Conservation (phyloP, 37 sponge, comb jelly and placozoan genomes). For the Agelas oroides region DNA sequence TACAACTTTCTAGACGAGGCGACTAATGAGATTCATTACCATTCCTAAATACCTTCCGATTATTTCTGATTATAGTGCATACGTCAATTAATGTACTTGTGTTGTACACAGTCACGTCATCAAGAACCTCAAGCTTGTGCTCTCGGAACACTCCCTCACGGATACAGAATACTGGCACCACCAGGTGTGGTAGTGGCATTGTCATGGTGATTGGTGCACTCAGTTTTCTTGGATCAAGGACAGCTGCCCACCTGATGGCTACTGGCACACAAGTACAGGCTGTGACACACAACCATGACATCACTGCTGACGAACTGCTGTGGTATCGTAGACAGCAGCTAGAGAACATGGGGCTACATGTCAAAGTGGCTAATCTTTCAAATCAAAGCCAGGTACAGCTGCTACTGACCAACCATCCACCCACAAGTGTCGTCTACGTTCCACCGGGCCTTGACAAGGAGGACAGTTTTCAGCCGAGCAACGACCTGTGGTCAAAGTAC, state of each 20-base stretch:
- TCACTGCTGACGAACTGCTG: constrained; percentile 14
- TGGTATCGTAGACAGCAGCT: constrained; percentile 63
- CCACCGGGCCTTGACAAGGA: not conserved
- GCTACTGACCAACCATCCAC: not conserved
- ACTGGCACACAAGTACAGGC: not conserved
- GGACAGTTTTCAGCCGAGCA: not conserved
- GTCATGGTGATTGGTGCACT: constrained; percentile 46
- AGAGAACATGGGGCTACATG: constrained; percentile 3
- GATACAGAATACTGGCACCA: no score
- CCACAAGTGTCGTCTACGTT: constrained; percentile 18
- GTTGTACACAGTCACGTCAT: no score
- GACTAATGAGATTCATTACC: no score
- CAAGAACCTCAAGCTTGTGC: no score
- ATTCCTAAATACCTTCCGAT: no score
- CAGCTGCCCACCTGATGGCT: constrained; percentile 12
- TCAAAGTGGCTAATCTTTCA: constrained; percentile 23
- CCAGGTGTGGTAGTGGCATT: not conserved
- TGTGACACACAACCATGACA: constrained; percentile 2
- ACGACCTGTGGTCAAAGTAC: not conserved
- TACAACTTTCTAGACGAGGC: no score
- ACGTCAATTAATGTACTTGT: no score
- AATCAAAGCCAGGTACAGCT: constrained; percentile 30
- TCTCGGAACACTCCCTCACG: no score
- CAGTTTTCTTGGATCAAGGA: constrained; percentile 37
- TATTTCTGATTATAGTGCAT: no score